phyloP scores from a whole-genome alignment of 2,113 vertebrate species.

The Theristicus caerulescens region DNA sequence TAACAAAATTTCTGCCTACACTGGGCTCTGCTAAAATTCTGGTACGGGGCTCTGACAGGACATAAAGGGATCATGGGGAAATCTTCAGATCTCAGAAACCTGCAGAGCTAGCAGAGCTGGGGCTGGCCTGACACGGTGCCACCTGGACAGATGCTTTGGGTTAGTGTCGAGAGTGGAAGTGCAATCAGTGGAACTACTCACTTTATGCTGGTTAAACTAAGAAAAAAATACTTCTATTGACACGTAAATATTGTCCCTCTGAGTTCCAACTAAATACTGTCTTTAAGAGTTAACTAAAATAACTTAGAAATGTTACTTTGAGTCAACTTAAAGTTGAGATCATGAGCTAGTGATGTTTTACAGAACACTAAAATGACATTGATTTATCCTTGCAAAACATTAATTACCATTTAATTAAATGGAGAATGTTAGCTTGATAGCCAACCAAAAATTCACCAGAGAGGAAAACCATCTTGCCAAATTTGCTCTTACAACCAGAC shows the following conservation, averaged over 20 bases:
- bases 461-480: constrained; percentile 46
- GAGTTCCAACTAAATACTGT: neutral
- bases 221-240: neutral
- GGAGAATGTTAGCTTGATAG: neutral
- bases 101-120: neutral
- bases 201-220: neutral
- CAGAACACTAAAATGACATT: neutral
- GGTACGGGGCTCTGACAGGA: neutral
- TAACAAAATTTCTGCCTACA: neutral
- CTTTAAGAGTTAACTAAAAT: neutral
- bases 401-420: constrained; percentile 12
- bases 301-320: neutral
- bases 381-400: constrained; percentile 2
- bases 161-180: neutral
- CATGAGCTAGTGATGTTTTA: neutral
- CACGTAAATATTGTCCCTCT: neutral
- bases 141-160: neutral
- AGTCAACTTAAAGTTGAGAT: neutral
- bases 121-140: neutral
- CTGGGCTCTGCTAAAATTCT: neutral
- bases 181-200: neutral
- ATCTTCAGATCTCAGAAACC: neutral
- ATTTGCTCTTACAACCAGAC: constrained; percentile 20
- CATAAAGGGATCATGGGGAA: neutral
- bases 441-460: constrained; percentile 24